Evolutionary conservation across 1,140 invertebrate genomes (phyloP), one percentile per base, ranked within the genome.

Genomic region (Hormaphis cornu): DNA sequence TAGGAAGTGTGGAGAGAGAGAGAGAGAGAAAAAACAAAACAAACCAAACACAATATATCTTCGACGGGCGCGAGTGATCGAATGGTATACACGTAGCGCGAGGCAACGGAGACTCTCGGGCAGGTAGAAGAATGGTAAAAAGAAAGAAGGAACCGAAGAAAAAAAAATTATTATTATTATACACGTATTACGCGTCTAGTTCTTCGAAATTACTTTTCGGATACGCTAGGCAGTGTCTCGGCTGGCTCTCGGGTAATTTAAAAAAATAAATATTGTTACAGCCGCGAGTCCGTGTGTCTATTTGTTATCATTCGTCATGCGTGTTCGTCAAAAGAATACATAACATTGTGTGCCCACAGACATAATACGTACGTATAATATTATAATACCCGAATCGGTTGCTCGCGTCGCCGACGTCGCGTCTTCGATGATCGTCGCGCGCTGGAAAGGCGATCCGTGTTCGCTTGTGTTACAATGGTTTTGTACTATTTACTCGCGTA

Each of bases 241-340:
- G 7, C 35, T 18, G 33, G 54, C 54, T 40, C 33, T 58, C 61
- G 61, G 28, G 61, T 66, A 66, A 66, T 66, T 66, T 66, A 66
- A 66, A 66, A 63, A 66, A 66, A 66, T 66, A 66, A 66, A 66
- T 50, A 66, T 66, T 35, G 61, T 66, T 66, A 66, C 61, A 48
- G 42, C 61, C 50, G 40, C 37, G 58, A 61, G 40, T 61, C 58
- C 58, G 59, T 33, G n/a, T n/a, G 44, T 66, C 61, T 66, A 66
- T 66, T 66, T 66, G 61, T 66, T 66, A 66, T 66, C 61, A 66
- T 66, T 66, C 61, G 61, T 66, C 61, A 66, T 66, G 61, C 61
- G 61, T 66, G 61, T 50, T 66, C 61, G 61, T 66, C 44, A 66
- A 66, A 50, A 66, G 61, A 35, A 63, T 40, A 24, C 24, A 48